Evolutionary conservation across 1,140 invertebrate genomes (phyloP), one percentile per base, ranked within the genome.

Genomic region (Bombus terrestris): DNA sequence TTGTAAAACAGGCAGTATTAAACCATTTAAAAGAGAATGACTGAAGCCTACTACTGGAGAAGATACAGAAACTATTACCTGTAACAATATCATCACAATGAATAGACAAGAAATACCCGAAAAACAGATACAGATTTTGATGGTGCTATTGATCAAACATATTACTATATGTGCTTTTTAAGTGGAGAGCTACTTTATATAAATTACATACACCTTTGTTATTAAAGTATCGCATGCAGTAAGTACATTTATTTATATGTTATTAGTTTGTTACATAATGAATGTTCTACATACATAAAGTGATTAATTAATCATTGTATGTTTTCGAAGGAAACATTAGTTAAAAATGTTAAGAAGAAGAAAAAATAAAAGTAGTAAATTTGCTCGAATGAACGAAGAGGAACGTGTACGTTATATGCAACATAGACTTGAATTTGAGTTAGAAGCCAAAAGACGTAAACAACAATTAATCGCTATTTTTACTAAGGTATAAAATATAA

Each of bases 371-470:
- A 64, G 72, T 35, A 87, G 72, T 80, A 88, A 89, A 59, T 93
- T 98, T 87, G 97, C 97, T 76, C 96, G 97, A 89, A 98, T 98
- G 97, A 97, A 96, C 0, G 97, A 98, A 86, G 97, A 98, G 93
- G 97, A 98, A 94, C 95, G 97, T 13, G 96, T 96, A 3, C 94
- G 97, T 71, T 98, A 98, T 94, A 93, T 98, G 37, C 97, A 98
- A 91, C 97, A 97, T 92, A 96, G 97, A 47, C 97, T 97, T 5
- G 97, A 98, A 85, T 94, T 97, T 32, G 97, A 98, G 93, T 97
- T 98, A 91, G 98, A 98, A 93, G 96, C 97, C 0, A 96, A 96
- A 68, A 94, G 97, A 18, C 95, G 97, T 66, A 98, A 98, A 93
- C 96, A 97, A 91, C 97, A 98, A 92, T 95, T 98, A 5, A 96